Percentiles rank a stretch among this genome's conserved stretches.
These are phyloP conservation scores for Mus spicilegus DNA, from an alignment of 2,113 vertebrate genomes.

Conservation along the genomic window DNA sequence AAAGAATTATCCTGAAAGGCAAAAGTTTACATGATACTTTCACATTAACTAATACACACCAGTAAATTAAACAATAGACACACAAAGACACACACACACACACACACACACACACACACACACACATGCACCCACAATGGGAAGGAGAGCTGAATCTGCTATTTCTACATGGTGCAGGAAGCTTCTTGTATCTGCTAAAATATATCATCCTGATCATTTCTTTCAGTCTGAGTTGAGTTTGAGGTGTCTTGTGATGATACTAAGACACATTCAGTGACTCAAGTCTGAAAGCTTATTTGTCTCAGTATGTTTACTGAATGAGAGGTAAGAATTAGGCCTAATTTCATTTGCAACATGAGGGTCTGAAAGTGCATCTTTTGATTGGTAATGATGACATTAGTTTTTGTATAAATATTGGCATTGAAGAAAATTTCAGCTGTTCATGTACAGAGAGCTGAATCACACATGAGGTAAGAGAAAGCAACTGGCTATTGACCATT, in stretches of 20 bases:
- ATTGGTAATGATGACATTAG: constrained; percentile 44
- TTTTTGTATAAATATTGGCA: constrained; percentile 1
- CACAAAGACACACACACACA: neutral
- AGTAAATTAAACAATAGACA: neutral
- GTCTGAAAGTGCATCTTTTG: constrained; percentile 37
- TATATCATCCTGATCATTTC: neutral
- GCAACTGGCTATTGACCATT: neutral
- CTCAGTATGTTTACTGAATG: neutral
- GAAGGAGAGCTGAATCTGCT: neutral
- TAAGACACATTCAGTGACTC: constrained; percentile 26
- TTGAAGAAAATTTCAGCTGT: constrained; percentile 29
- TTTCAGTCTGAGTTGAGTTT: neutral
- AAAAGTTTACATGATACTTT: neutral
- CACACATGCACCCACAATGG: neutral
- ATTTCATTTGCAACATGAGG: constrained; percentile 55
- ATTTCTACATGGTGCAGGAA: neutral
- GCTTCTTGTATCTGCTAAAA: constrained; percentile 35
- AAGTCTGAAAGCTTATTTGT: constrained; percentile 17
- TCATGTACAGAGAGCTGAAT: neutral
- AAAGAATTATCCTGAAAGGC: constrained; percentile 25
- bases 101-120: neutral
- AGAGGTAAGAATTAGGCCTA: constrained; percentile 33
- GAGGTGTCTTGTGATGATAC: neutral
- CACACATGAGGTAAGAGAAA: neutral
- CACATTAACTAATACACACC: neutral